Evolutionary conservation across 2,113 vertebrate genomes (phyloP), one percentile per base, ranked within the genome.

Genomic region (Onychostruthus taczanowskii): DNA sequence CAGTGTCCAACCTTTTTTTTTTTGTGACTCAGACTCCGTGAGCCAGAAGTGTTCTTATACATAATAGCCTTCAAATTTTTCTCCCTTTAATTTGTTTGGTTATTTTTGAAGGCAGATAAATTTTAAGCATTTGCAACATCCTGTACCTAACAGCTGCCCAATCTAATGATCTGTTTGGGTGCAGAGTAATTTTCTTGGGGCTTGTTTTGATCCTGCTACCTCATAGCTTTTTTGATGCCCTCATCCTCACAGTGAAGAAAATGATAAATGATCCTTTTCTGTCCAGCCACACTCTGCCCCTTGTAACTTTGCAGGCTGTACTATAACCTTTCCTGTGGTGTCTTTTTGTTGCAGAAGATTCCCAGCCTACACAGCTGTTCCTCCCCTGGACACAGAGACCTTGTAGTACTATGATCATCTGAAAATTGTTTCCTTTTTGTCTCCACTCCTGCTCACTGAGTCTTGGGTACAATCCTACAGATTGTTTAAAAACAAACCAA

Each of bases 61-160:
- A 85, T 81, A 85, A 66, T 49, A 73, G 50, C 22, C 26, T 46
- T 66, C 35, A 69, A 37, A 59, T 89, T 92, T 86, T 94, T 86
- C 37, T 90, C 7, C 59, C 30, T 26, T 77, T 16, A 92, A 80
- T 59, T 66, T 73, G 10, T 69, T 31, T 47, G 16, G 41, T 39
- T 93, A 70, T 94, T 95, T 93, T 92, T 85, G 63, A 92, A 90
- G 33, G 21, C 0, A 1, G 23, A 47, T 83, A 74, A 33, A 90
- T 83, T 90, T 90, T 59, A 80, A 83, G 70, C 5, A 30, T 88
- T 93, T 93, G 79, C 63, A 94, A 93, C 61, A 84, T 94, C 88
- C 88, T 83, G 88, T 94, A 59, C 63, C 43, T 86, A 92, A 74
- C 59, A 90, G 50, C 55, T 90, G 39, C 37, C n/a, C 46, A 74